A percentile compares a stretch with the other conserved stretches of the same genome.
phyloP scores from a whole-genome alignment of 2,113 vertebrate genomes.

The Saccopteryx leptura region DNA sequence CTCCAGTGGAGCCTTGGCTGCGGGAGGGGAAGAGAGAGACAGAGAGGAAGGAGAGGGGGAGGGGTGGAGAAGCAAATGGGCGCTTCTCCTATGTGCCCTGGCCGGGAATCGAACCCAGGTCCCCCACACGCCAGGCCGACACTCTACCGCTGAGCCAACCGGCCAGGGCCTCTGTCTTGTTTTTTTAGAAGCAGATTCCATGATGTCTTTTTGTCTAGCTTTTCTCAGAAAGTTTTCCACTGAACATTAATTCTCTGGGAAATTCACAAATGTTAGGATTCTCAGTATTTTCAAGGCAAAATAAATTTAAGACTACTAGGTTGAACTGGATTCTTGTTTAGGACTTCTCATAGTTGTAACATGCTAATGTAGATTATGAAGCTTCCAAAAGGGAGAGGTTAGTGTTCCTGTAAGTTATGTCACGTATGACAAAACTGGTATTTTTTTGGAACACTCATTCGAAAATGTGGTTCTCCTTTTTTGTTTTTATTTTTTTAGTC shows the following conservation, averaged over 20 bases:
- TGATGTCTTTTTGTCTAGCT: constrained; percentile 4
- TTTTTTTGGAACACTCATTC: neutral
- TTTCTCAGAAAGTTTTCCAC: neutral
- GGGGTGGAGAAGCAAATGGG: no score
- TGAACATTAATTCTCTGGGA: constrained; percentile 24
- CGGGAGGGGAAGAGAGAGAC: no score
- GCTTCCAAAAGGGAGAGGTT: neutral
- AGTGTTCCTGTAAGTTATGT: neutral
- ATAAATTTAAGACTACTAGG: neutral
- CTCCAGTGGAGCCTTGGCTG: no score
- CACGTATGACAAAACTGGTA: neutral
- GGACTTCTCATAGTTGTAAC: neutral
- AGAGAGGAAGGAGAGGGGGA: no score
- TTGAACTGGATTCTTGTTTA: constrained; percentile 15
- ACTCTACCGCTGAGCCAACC: no score
- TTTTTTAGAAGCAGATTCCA: neutral
- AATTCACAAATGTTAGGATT: neutral
- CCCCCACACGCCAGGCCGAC: no score
- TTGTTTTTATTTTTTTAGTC: neutral
- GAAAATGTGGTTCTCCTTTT: neutral
- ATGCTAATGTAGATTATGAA: neutral
- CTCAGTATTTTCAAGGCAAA: constrained; percentile 24
- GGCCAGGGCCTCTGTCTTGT: no score
- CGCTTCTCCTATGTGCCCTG: no score
- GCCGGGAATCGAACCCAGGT: no score